A percentile compares a stretch with the other conserved stretches of the same genome.
Conservation (phyloP, 2,888 invertebrate genomes). For the Blera fallax region DNA sequence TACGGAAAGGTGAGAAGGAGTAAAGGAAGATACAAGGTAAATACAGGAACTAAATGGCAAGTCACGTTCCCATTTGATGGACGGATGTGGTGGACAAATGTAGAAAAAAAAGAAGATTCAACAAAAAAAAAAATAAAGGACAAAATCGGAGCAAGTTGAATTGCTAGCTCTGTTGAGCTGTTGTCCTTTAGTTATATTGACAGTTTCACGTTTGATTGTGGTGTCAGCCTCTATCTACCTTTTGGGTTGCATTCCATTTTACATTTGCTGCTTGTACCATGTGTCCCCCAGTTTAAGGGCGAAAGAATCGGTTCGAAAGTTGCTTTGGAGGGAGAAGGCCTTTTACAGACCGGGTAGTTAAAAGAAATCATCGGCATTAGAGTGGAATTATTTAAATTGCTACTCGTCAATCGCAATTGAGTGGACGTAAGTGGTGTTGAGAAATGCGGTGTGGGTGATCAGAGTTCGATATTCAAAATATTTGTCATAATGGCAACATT, state of each 20-base stretch:
- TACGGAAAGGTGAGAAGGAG: conserved; percentile 22
- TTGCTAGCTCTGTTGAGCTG: conserved; percentile 16
- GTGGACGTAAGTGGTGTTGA: conserved; percentile 27
- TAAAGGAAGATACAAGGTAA: conserved; percentile 45
- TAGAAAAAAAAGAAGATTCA: conserved; percentile 1
- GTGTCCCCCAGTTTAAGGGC: background rate
- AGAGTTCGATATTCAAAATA: background rate
- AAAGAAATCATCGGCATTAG: conserved; percentile 23
- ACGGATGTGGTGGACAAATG: conserved; percentile 38
- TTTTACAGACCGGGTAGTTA: background rate
- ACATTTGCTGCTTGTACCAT: background rate
- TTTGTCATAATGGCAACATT: too few species aligned
- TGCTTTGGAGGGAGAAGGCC: background rate
- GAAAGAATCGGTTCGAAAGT: background rate
- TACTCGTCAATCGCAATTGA: conserved; percentile 43
- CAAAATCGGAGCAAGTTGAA: conserved; percentile 18
- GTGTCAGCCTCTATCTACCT: conserved; percentile 3
- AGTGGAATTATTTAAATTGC: conserved; percentile 59
- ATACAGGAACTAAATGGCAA: conserved; percentile 62
- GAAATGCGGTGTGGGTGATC: background rate
- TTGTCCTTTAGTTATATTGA: conserved; percentile 43
- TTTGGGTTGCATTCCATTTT: background rate
- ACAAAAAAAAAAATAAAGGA: background rate
- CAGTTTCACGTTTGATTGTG: conserved; percentile 49
- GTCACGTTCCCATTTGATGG: conserved; percentile 54